These are phyloP conservation scores for Chrysomela aeneicollis DNA, from an alignment of 2,888 invertebrate genomes.

Conservation along the genomic window DNA sequence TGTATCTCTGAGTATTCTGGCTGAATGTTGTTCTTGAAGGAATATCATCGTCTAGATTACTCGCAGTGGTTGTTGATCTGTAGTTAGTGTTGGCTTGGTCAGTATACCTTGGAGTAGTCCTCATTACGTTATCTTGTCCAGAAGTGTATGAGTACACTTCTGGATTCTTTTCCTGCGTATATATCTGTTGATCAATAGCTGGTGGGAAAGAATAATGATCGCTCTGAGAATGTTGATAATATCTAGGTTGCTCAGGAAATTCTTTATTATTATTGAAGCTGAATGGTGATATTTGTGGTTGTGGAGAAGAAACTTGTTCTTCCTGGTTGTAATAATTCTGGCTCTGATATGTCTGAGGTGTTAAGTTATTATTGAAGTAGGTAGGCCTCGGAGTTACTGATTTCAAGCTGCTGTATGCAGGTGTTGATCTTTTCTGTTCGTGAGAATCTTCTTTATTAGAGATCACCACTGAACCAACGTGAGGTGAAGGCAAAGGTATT, in stretches of 20 bases:
- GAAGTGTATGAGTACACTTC: slow-evolving; percentile 14
- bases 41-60: slow-evolving; percentile 7
- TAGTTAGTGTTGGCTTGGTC: not conserved
- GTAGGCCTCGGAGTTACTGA: slow-evolving; percentile 14
- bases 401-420: slow-evolving; percentile 18
- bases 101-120: slow-evolving; percentile 20
- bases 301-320: slow-evolving; percentile 15
- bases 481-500: slow-evolving; percentile 85
- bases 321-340: slow-evolving; percentile 26
- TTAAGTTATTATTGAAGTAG: slow-evolving; percentile 17
- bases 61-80: slow-evolving; percentile 10
- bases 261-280: slow-evolving; percentile 23
- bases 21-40: slow-evolving; percentile 4
- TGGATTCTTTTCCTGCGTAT: not conserved
- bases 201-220: not conserved
- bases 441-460: slow-evolving; percentile 45
- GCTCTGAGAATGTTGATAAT: slow-evolving; percentile 13
- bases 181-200: not conserved
- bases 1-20: not conserved
- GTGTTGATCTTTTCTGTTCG: slow-evolving; percentile 33
- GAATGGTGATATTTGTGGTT: slow-evolving; percentile 31
- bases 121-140: slow-evolving; percentile 13
- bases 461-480: slow-evolving; percentile 86
- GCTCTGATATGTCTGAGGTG: slow-evolving; percentile 24
- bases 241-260: slow-evolving; percentile 11